Percentiles rank a stretch among this genome's conserved stretches.
Conservation (phyloP, 2,113 vertebrate genomes). For the Piliocolobus tephrosceles region DNA sequence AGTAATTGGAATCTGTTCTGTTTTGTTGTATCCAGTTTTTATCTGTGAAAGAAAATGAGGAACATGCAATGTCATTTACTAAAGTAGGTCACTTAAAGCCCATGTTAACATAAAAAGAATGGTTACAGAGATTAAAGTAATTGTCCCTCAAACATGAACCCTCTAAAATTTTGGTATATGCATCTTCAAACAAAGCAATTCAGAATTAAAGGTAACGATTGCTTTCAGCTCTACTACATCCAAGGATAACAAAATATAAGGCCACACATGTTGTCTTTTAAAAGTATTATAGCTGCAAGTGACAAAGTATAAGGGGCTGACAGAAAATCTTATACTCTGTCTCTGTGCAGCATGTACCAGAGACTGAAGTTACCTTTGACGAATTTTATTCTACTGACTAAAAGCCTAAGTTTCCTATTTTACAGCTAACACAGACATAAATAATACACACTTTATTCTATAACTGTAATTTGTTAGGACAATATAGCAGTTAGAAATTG, state of each 20-base stretch:
- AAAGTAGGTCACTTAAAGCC: conserved; percentile 71
- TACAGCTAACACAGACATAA: conserved; percentile 3
- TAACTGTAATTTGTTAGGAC: conserved; percentile 11
- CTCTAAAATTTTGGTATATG: conserved; percentile 41
- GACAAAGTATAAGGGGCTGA: neutral
- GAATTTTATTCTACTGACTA: neutral
- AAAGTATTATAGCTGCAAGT: conserved; percentile 8
- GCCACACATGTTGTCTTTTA: neutral
- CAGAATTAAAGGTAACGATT: conserved; percentile 48
- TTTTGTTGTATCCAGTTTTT: conserved; percentile 80
- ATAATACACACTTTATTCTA: neutral
- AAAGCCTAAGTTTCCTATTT: neutral
- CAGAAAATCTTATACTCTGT: neutral
- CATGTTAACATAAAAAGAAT: conserved; percentile 49
- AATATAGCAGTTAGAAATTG: neutral
- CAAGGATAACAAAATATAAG: conserved; percentile 33
- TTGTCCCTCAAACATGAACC: conserved; percentile 28
- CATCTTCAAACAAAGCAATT: conserved; percentile 51
- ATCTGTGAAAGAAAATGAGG: conserved; percentile 83
- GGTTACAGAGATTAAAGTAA: conserved; percentile 49
- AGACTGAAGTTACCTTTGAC: neutral
- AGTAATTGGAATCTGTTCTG: conserved; percentile 75
- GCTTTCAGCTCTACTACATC: conserved; percentile 2
- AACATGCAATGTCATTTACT: conserved; percentile 61
- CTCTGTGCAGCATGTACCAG: neutral